phyloP scores from a whole-genome alignment of 2,113 vertebrate genomes.

The Clarias gariepinus region DNA sequence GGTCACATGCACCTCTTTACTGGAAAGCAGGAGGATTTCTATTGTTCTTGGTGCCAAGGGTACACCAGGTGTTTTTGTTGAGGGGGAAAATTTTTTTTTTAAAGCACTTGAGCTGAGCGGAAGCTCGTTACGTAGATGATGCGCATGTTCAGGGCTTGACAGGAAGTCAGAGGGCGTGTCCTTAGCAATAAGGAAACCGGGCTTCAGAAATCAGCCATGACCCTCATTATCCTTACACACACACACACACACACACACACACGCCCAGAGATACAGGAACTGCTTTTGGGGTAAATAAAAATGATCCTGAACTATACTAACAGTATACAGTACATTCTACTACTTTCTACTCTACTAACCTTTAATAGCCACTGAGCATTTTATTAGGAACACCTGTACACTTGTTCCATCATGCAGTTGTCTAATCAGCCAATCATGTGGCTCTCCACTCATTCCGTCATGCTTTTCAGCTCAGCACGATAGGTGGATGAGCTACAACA shows the following conservation, averaged over 20 bases:
- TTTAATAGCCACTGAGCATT: too few relatives aligned
- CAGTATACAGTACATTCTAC: neutral
- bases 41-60: neutral
- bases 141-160: neutral
- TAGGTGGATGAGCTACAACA: too few relatives aligned
- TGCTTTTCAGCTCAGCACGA: too few relatives aligned
- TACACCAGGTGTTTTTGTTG: neutral
- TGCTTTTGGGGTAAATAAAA: neutral
- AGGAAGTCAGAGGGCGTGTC: neutral
- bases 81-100: too few relatives aligned
- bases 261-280: neutral
- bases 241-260: neutral
- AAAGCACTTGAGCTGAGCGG: neutral
- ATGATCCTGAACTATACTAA: neutral
- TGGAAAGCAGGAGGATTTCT: constrained; percentile 15
- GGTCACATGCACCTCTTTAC: constrained; percentile 14
- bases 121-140: neutral
- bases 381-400: too few relatives aligned
- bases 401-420: too few relatives aligned
- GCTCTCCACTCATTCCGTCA: too few relatives aligned
- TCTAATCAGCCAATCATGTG: too few relatives aligned
- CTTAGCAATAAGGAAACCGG: neutral
- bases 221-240: neutral
- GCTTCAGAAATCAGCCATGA: neutral
- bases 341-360: neutral